phyloP scores from a whole-genome alignment of 2,113 vertebrate species.

The human region DNA sequence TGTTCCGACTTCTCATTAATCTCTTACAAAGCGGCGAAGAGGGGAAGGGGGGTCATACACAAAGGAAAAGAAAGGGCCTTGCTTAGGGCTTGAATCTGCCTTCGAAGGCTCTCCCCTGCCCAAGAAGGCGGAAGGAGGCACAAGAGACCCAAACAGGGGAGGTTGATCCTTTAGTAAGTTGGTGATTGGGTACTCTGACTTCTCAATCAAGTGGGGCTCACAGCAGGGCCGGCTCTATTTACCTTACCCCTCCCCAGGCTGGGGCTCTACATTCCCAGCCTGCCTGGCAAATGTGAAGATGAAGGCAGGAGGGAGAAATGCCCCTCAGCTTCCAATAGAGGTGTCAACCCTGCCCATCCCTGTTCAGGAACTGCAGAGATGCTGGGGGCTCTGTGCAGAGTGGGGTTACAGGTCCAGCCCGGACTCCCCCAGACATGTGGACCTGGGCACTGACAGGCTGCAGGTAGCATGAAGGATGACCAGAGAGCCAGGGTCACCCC shows the following conservation, averaged over 20 bases:
- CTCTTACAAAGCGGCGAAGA: constrained; percentile 80
- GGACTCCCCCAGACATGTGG: too few relatives aligned
- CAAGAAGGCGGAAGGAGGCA: constrained; percentile 67
- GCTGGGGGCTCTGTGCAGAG: not conserved
- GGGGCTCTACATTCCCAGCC: constrained; percentile 25
- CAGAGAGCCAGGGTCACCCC: not conserved
- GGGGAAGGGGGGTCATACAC: not conserved
- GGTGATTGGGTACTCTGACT: constrained; percentile 81
- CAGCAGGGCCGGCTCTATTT: constrained; percentile 78
- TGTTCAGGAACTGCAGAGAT: too few relatives aligned
- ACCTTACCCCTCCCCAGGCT: constrained; percentile 73
- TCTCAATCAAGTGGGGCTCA: constrained; percentile 79
- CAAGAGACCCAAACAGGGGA: constrained; percentile 69
- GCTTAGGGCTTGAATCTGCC: constrained; percentile 76
- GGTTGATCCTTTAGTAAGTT: constrained; percentile 85
- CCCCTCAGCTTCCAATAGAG: not conserved
- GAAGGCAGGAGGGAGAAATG: not conserved
- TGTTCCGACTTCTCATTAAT: constrained; percentile 85
- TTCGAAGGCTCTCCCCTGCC: not conserved
- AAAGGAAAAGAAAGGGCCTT: constrained; percentile 53
- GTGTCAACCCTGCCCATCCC: not conserved
- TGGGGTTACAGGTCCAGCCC: too few relatives aligned
- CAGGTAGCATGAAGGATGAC: fast-evolving
- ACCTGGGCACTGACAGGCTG: too few relatives aligned
- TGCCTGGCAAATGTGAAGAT: not conserved